phyloP scores from a whole-genome alignment of 2,113 vertebrate genomes.

The Amphilophus citrinellus region DNA sequence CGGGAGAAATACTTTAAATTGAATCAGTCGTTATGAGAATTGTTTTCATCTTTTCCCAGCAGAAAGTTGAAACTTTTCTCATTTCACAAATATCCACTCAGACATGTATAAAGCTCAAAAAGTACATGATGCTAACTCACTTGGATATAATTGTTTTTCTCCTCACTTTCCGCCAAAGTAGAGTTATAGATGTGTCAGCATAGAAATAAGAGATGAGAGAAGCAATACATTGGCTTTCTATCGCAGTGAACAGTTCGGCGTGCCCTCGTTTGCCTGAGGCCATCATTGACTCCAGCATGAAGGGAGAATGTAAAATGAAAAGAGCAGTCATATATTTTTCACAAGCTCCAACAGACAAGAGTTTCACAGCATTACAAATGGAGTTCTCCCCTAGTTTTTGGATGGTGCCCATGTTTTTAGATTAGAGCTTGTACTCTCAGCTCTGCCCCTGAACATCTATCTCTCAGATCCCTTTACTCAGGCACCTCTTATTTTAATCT shows the following conservation, averaged over 20 bases:
- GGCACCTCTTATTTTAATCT: slow-evolving; percentile 32
- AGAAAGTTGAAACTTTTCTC: slow-evolving; percentile 48
- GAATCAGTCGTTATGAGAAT: slow-evolving; percentile 49
- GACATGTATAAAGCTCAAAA: slow-evolving; percentile 36
- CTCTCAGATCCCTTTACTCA: slow-evolving; percentile 40
- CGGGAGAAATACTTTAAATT: slow-evolving; percentile 25
- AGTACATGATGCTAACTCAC: slow-evolving; percentile 58
- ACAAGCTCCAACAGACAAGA: slow-evolving; percentile 78
- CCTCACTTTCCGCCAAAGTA: slow-evolving; percentile 43
- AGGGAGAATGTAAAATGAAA: slow-evolving; percentile 80
- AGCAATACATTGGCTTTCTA: slow-evolving; percentile 65
- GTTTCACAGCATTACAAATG: slow-evolving; percentile 76
- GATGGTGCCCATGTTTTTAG: slow-evolving; percentile 75
- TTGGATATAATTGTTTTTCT: slow-evolving; percentile 69
- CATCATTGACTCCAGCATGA: slow-evolving; percentile 77
- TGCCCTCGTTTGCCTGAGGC: slow-evolving; percentile 73
- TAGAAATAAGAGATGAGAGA: slow-evolving; percentile 66
- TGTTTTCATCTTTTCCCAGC: slow-evolving; percentile 51
- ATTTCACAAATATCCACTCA: slow-evolving; percentile 31
- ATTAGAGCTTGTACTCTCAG: slow-evolving; percentile 66
- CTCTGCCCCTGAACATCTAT: slow-evolving; percentile 40
- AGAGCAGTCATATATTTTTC: slow-evolving; percentile 81
- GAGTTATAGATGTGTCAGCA: slow-evolving; percentile 63
- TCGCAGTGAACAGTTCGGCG: slow-evolving; percentile 48
- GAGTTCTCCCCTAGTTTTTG: slow-evolving; percentile 63